These are phyloP conservation scores for Eupithecia subfuscata DNA, from an alignment of 2,888 invertebrate genomes.

Conservation along the genomic window DNA sequence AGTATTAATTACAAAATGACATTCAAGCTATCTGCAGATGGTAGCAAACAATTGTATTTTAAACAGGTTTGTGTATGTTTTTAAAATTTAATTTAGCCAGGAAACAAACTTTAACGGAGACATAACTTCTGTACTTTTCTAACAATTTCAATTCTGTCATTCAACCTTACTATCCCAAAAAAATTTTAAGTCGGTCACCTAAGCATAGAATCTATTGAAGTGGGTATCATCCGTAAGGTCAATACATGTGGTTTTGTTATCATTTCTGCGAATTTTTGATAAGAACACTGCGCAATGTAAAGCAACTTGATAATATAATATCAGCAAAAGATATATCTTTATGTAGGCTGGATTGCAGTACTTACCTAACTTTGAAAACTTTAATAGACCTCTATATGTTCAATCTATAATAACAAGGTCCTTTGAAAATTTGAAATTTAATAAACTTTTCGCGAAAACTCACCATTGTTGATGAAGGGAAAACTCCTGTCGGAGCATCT, in stretches of 20 bases:
- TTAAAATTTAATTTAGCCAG: not conserved
- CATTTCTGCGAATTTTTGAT: constrained; percentile 31
- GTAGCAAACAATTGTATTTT: too few species aligned
- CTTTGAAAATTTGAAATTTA: too few species aligned
- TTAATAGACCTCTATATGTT: not conserved
- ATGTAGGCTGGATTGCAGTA: not conserved
- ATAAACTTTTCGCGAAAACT: constrained; percentile 23
- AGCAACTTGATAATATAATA: not conserved
- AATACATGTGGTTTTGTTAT: constrained; percentile 5
- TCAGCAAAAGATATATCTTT: not conserved
- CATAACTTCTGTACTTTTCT: not conserved
- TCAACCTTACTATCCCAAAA: not conserved
- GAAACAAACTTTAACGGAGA: not conserved
- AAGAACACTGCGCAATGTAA: constrained; percentile 8
- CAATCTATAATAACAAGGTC: not conserved
- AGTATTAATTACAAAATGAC: too few species aligned
- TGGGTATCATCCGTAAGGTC: not conserved
- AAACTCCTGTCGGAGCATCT: constrained; percentile 56
- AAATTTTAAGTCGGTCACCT: not conserved
- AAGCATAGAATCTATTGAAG: not conserved
- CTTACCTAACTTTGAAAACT: not conserved
- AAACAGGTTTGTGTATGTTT: not conserved
- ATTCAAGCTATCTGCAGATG: too few species aligned
- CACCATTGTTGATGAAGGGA: constrained; percentile 46
- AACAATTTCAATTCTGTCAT: not conserved